Conservation (phyloP, 2,888 invertebrate species). For the Graphium colonna region DNA sequence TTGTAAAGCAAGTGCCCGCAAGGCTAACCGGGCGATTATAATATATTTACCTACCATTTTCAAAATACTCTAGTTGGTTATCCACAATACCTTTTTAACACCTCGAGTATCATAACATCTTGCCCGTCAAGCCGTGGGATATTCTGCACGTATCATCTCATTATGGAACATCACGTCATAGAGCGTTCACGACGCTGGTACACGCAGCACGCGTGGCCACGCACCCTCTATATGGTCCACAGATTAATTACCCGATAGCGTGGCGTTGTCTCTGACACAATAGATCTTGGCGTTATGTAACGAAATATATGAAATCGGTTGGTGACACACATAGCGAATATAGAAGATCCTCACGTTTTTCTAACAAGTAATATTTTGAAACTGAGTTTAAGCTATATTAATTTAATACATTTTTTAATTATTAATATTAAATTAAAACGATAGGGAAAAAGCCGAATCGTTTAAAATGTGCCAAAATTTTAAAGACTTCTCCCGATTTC, state of each 20-base stretch:
- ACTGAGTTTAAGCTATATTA: too few species aligned
- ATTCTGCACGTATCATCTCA: conserved; percentile 4
- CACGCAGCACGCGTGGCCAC: conserved; percentile 29
- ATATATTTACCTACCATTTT: too few species aligned
- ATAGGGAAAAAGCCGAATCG: too few species aligned
- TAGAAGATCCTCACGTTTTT: neutral
- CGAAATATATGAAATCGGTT: conserved; percentile 38
- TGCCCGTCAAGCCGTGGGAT: neutral
- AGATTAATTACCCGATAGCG: conserved; percentile 66
- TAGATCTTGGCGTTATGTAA: conserved; percentile 44
- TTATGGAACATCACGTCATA: conserved; percentile 5
- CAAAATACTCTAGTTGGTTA: too few species aligned
- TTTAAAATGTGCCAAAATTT: neutral
- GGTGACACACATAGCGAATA: conserved; percentile 30
- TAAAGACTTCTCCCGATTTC: neutral
- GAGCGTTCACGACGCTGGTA: conserved; percentile 5
- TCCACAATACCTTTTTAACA: too few species aligned
- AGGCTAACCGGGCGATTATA: too few species aligned
- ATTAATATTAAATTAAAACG: too few species aligned
- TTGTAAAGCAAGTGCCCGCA: too few species aligned
- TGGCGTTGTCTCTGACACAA: conserved; percentile 54
- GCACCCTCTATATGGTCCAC: conserved; percentile 41
- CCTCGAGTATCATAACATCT: too few species aligned
- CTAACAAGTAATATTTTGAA: too few species aligned
- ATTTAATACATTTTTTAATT: too few species aligned